phyloP scores from a whole-genome alignment of 2,113 vertebrate genomes.

The Silurus meridionalis region DNA sequence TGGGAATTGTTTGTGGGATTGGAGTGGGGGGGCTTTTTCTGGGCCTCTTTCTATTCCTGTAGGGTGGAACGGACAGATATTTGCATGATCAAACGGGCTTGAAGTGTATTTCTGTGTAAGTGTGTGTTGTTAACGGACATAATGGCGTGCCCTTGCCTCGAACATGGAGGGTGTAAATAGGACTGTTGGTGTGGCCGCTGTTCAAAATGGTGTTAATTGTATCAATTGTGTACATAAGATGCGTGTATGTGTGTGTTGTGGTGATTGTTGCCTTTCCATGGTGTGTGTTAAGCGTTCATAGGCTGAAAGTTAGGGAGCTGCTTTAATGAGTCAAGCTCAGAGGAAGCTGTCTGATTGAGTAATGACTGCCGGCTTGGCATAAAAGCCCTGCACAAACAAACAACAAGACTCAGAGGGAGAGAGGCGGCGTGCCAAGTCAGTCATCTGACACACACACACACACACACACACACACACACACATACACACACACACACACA shows the following conservation, averaged over 20 bases:
- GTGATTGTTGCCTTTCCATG: background rate
- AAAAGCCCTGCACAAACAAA: slow-evolving; percentile 56
- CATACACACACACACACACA: background rate
- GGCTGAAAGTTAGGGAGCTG: slow-evolving; percentile 47
- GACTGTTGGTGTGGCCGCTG: slow-evolving; percentile 10
- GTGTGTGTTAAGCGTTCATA: slow-evolving; percentile 50
- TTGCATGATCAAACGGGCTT: background rate
- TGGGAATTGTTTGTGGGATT: slow-evolving; percentile 61
- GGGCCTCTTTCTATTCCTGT: background rate
- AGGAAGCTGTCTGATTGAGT: slow-evolving; percentile 59
- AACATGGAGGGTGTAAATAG: slow-evolving; percentile 26
- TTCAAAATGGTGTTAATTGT: slow-evolving; percentile 24
- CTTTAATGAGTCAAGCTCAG: slow-evolving; percentile 52
- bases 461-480: slow-evolving; percentile 8
- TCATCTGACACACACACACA: slow-evolving; percentile 10
- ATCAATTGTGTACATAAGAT: background rate
- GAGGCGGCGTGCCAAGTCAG: slow-evolving; percentile 40
- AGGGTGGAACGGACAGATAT: background rate
- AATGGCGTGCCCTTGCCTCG: slow-evolving; percentile 11
- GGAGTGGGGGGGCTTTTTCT: slow-evolving; percentile 46
- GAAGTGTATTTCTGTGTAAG: background rate
- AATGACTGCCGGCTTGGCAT: slow-evolving; percentile 57
- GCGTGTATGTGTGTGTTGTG: slow-evolving; percentile 9
- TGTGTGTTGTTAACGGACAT: background rate
- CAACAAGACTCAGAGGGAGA: slow-evolving; percentile 51